Base-by-base conservation (phyloP, 2,888 invertebrate species). In the Camponotus fellah region DNA sequence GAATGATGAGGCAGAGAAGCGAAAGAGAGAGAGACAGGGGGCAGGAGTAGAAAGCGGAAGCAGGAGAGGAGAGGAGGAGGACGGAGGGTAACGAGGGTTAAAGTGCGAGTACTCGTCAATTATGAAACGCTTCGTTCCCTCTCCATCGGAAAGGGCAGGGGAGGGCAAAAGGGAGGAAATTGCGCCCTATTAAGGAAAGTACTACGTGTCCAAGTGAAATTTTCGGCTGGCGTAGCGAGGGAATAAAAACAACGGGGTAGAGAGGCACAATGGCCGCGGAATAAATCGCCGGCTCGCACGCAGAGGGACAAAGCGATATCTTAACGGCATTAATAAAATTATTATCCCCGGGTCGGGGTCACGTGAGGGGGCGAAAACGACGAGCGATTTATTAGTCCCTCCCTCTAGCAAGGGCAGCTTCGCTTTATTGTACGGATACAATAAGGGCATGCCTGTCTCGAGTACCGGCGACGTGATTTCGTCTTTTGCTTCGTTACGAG, bases 61-160 rank as follows among this genome's bases (percentile, higher is more conserved):
- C 53, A 26, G 26, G 49, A 65, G 58, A 68, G n/a, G 40, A 26
- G 26, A 26, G 26, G 26, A 26, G 26, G 76, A 64, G 53, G 37
- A 46, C 58, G 34, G 76, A 81, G 69, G 77, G 87, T 89, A 90
- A 90, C 90, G 88, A 90, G 88, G 87, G 88, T 88, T 90, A 88
- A 90, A 90, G 88, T 88, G 90, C 86, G 89, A 89, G 89, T 88
- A 91, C 88, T 92, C 91, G 90, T 91, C 92, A 92, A 92, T 92
- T 92, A 92, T 92, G 89, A 91, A 92, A 90, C 88, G 88, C 84
- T 88, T 84, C 86, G 88, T 87, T 86, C 40, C 60, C 58, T 72
- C 60, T 53, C 82, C 86, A 85, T 88, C 79, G 40, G 40, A 37
- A 2, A 10, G 40, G 9, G 43, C 3, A 3, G 43, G 43, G 43